Conservation (phyloP, 2,888 invertebrate species). For the Cerceris ruficornis region DNA sequence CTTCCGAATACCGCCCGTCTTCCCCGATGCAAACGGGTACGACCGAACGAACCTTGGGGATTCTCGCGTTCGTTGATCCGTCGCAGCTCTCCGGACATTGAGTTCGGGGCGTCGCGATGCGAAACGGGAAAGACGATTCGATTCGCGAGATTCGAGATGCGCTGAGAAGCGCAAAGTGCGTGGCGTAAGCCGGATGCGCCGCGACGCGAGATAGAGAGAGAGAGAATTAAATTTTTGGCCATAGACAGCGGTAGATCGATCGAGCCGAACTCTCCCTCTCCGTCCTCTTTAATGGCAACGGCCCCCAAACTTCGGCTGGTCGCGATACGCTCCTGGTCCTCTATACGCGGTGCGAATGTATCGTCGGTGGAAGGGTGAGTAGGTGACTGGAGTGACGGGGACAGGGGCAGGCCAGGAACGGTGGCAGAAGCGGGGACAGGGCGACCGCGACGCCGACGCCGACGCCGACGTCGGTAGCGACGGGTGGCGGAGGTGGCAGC, state of each 20-base stretch:
- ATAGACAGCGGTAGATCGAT: constrained; percentile 53
- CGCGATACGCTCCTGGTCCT: constrained; percentile 60
- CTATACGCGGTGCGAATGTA: constrained; percentile 56
- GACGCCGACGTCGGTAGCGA: constrained; percentile 10
- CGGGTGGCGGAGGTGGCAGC: constrained; percentile 15
- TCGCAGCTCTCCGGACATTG: too few relatives aligned
- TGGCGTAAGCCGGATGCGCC: neutral
- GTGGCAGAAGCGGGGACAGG: too few relatives aligned
- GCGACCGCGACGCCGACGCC: too few relatives aligned
- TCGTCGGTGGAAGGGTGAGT: constrained; percentile 35
- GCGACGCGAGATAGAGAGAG: neutral
- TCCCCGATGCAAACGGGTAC: too few relatives aligned
- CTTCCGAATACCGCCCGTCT: too few relatives aligned
- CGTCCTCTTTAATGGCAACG: constrained; percentile 16
- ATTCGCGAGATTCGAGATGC: too few relatives aligned
- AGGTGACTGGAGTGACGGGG: constrained; percentile 42
- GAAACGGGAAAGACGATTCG: too few relatives aligned
- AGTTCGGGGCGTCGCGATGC: too few relatives aligned
- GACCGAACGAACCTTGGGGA: too few relatives aligned
- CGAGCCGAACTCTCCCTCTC: constrained; percentile 55
- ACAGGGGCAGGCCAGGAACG: constrained; percentile 17
- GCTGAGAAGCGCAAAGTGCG: neutral
- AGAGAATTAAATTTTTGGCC: constrained; percentile 58
- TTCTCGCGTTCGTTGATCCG: too few relatives aligned
- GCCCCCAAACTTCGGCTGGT: constrained; percentile 4